Percentiles rank a stretch among this genome's conserved stretches.
phyloP scores from a whole-genome alignment of 2,888 invertebrate species.

The Drosophila gaucha region DNA sequence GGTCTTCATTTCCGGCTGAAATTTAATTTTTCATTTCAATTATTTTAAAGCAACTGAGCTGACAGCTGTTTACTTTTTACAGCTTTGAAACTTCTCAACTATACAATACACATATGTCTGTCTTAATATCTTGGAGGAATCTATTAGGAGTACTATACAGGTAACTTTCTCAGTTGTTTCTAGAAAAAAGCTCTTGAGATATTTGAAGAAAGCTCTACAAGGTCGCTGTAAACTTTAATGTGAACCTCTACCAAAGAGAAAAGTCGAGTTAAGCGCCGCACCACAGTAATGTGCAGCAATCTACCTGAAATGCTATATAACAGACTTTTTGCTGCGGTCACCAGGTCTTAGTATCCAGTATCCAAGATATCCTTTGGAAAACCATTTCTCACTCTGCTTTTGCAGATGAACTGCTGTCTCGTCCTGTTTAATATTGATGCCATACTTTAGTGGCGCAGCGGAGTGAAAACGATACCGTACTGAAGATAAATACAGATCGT shows the following conservation, averaged over 20 bases:
- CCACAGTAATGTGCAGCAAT: conserved; percentile 1
- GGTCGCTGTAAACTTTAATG: background rate
- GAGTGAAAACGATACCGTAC: background rate
- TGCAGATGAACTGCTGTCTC: conserved; percentile 20
- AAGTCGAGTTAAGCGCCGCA: background rate
- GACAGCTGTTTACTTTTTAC: background rate
- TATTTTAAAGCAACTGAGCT: background rate
- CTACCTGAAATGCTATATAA: background rate
- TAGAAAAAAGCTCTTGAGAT: background rate
- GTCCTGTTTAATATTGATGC: conserved; percentile 31
- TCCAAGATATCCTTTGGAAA: conserved; percentile 1
- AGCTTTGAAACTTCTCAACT: too few relatives aligned
- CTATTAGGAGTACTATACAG: too few relatives aligned
- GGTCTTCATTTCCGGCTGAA: conserved; percentile 32
- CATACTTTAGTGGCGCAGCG: conserved; percentile 18
- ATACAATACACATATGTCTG: too few relatives aligned
- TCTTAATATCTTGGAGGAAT: background rate
- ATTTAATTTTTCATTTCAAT: conserved; percentile 20
- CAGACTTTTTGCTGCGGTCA: conserved; percentile 1
- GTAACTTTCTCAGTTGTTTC: too few relatives aligned
- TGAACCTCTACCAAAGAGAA: too few relatives aligned
- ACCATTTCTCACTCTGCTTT: background rate
- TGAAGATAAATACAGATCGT: conserved; percentile 16
- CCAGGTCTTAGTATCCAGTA: conserved; percentile 4
- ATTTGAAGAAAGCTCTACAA: too few relatives aligned